Base-by-base conservation (phyloP, 2,888 invertebrate genomes). In the Meliscaeva auricollis region DNA sequence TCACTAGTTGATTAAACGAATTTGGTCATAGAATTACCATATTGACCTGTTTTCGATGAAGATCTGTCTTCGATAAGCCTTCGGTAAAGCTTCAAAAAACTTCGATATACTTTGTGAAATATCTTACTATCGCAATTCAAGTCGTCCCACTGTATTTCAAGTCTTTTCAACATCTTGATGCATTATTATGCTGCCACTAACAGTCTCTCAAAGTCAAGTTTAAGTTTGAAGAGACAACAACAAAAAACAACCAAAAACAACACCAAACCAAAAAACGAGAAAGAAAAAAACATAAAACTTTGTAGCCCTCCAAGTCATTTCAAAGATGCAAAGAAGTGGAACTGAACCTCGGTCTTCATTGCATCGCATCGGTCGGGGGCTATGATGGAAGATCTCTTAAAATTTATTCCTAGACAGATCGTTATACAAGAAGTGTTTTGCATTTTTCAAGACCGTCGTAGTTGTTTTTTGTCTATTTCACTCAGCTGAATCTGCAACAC, bases 391-490 rank as follows among this genome's bases (percentile, higher is more conserved):
- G 62, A 50, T 70, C 44, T 76, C 30, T 72, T 44, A 20, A 76
- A 69, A 81, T 77, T 76, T 81, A 80, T 85, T 85, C 81, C 76
- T 41, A 76, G 76, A 81, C 85, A 76, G 76, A 81, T 85, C 69
- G 81, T 81, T 85, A 73, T 77, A 85, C 73, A 81, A 85, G 73
- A 85, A 77, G 85, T 85, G 62, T 81, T 84, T 84, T 84, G 75
- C 84, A 80, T 84, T 84, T 80, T 84, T 76, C 80, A 75, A 72
- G 60, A 54, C 32, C 35, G 58, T 26, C 26, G 26, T 26, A 2
- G 26, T 75, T 70, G 8, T 78, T 75, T 79, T 70, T 58, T 77
- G 66, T 68, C 75, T 84, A 70, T 70, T 56, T 62, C 22, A 52
- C 38, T 32, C 15, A 2, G 11, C 15, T 35, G 17, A 32, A 54